These are phyloP conservation scores for Bombus pyrosoma DNA, from an alignment of 1,140 invertebrate species.

Conservation along the genomic window DNA sequence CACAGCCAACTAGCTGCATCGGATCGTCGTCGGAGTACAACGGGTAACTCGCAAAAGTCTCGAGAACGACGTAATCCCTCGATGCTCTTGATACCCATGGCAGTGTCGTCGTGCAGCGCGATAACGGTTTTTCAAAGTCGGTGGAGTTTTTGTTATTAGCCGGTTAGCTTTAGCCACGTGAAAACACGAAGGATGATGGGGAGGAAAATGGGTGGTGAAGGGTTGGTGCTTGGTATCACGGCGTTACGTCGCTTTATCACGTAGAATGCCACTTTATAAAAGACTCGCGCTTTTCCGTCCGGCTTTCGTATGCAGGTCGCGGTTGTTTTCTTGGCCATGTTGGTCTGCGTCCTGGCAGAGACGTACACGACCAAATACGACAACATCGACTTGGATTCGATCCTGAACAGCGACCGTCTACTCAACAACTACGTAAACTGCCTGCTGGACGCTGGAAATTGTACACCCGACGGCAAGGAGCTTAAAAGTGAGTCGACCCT, in stretches of 20 bases:
- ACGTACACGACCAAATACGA: conserved; percentile 90
- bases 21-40: background rate
- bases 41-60: too few species aligned
- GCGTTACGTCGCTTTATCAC: conserved; percentile 14
- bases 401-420: conserved; percentile 87
- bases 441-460: conserved; percentile 85
- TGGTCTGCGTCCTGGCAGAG: conserved; percentile 75
- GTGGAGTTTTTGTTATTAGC: conserved; percentile 2
- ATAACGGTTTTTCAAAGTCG: conserved; percentile 2
- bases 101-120: background rate
- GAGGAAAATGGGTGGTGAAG: background rate
- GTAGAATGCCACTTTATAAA: conserved; percentile 9
- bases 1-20: background rate
- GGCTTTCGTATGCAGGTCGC: conserved; percentile 70
- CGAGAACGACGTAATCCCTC: background rate
- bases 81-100: background rate
- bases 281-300: conserved; percentile 48
- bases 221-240: background rate
- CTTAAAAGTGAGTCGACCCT: conserved; percentile 85
- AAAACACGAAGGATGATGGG: background rate
- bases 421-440: conserved; percentile 87
- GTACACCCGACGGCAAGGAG: conserved; percentile 88
- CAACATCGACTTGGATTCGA: conserved; percentile 87
- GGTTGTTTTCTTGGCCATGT: conserved; percentile 77
- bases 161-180: background rate